Evolutionary conservation across 2,888 invertebrate genomes (phyloP).

Genomic region (Rhaphigaster nebulosa): DNA sequence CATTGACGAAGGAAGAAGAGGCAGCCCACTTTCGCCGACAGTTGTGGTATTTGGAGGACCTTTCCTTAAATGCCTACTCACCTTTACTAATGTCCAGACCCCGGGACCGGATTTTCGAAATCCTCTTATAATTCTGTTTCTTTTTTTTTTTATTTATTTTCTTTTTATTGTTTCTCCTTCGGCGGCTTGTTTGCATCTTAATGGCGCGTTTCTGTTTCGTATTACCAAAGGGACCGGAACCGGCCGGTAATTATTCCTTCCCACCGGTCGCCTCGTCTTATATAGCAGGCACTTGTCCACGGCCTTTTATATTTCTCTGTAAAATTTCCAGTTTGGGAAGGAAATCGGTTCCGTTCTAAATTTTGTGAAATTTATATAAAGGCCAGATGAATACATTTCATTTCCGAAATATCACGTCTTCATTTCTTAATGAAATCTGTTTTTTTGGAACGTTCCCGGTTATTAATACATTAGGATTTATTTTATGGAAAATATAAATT

Average conservation of each 20-base stretch:
- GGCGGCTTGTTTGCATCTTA: constrained; percentile 40
- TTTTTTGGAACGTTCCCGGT: neutral
- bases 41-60: constrained; percentile 21
- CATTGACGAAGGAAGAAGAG: neutral
- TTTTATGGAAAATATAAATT: too few relatives aligned
- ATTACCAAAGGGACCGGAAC: constrained; percentile 17
- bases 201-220: constrained; percentile 4
- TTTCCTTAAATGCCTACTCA: constrained; percentile 42
- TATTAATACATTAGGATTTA: too few relatives aligned
- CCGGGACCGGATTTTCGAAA: constrained; percentile 44
- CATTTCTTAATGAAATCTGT: neutral
- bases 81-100: constrained; percentile 18
- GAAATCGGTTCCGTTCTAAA: constrained; percentile 21
- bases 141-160: constrained; percentile 6
- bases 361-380: neutral
- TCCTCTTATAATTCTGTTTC: constrained; percentile 8
- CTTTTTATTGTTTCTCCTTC: constrained; percentile 43
- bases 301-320: neutral
- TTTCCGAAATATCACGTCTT: neutral
- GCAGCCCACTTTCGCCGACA: neutral
- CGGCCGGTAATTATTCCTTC: constrained; percentile 14
- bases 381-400: neutral
- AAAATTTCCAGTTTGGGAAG: neutral
- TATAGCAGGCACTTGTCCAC: neutral
- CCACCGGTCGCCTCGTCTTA: neutral